A percentile compares a stretch with the other conserved stretches of the same genome.
These are phyloP conservation scores for Hydrotaea diabolus DNA, from an alignment of 2,888 invertebrate species.

Conservation along the genomic window DNA sequence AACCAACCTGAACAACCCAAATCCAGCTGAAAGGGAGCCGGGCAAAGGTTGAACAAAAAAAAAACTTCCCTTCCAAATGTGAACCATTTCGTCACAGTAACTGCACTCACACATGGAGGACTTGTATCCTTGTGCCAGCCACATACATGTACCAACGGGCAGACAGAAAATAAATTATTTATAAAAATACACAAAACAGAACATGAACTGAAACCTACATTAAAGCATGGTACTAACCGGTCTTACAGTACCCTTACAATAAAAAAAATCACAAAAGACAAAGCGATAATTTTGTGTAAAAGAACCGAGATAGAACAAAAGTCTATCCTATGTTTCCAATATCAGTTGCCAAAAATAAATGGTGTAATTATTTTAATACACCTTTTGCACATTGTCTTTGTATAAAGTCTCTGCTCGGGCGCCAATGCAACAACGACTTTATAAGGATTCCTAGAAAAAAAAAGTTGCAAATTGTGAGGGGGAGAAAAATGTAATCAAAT, in stretches of 20 bases:
- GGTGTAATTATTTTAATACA: no score
- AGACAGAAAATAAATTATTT: slow-evolving; percentile 28
- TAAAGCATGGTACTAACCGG: neutral
- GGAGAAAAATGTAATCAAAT: no score
- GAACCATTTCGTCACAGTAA: neutral
- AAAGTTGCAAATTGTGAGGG: no score
- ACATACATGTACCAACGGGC: neutral
- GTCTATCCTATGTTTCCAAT: no score
- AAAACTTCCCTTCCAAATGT: neutral
- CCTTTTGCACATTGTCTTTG: no score
- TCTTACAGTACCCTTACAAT: slow-evolving; percentile 14
- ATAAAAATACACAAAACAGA: neutral
- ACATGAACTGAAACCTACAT: neutral
- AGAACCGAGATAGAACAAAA: no score
- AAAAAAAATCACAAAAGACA: no score
- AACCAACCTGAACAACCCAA: neutral
- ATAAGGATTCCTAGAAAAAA: no score
- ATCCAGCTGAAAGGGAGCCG: neutral
- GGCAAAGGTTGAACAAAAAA: neutral
- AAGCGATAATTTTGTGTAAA: no score
- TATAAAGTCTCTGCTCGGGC: no score
- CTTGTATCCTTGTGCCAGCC: neutral
- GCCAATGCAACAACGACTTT: no score
- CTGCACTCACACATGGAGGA: neutral
- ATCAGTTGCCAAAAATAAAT: no score